Conservation (phyloP, 2,888 invertebrate genomes). For the Adelognathus sp. region DNA sequence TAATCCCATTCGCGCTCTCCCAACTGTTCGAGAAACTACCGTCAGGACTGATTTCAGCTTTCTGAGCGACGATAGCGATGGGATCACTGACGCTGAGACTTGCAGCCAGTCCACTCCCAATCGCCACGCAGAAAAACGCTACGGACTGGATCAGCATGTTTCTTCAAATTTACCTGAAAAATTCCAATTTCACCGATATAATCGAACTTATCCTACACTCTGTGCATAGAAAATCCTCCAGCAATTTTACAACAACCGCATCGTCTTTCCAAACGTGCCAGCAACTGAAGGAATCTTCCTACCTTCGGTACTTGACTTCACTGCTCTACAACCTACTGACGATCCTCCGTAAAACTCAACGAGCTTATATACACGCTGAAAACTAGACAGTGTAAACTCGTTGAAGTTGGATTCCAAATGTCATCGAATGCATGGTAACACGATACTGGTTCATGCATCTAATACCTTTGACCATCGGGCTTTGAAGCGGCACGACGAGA, state of each 20-base stretch:
- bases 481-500: constrained; percentile 13
- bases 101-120: constrained; percentile 32
- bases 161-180: constrained; percentile 5
- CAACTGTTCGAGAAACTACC: constrained; percentile 69
- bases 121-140: constrained; percentile 38
- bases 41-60: constrained; percentile 70
- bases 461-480: constrained; percentile 53
- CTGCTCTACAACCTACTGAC: constrained; percentile 61
- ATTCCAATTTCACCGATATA: not conserved
- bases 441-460: constrained; percentile 69
- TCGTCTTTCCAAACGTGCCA: no score
- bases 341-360: constrained; percentile 45
- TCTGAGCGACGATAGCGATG: constrained; percentile 70
- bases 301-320: constrained; percentile 37
- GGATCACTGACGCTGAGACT: constrained; percentile 47
- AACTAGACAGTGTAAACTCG: constrained; percentile 59
- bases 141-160: constrained; percentile 43
- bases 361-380: constrained; percentile 69
- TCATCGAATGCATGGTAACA: constrained; percentile 63
- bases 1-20: constrained; percentile 71
- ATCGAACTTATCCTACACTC: not conserved
- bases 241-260: no score
- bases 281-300: no score
- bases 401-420: constrained; percentile 68
- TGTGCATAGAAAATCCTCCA: no score